Evolutionary conservation across 2,888 invertebrate genomes (phyloP).

Genomic region (Brassicogethes aeneus): DNA sequence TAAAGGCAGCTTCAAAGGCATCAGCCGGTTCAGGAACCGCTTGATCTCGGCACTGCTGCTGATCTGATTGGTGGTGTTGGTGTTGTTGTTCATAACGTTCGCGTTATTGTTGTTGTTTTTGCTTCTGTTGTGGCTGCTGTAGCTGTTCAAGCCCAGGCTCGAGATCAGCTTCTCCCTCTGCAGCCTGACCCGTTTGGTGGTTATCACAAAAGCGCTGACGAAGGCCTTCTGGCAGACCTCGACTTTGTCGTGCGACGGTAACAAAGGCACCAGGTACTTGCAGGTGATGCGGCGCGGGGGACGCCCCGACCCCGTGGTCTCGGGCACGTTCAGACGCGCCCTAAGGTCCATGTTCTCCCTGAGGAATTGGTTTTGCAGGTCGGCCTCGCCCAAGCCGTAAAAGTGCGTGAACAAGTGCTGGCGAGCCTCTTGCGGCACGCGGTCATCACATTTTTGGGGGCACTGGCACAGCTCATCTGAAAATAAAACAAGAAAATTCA

Average conservation of each 20-base stretch:
- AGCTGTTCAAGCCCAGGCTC: conserved; percentile 39
- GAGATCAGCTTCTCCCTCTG: conserved; percentile 45
- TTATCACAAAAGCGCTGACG: conserved; percentile 47
- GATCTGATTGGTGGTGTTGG: conserved; percentile 11
- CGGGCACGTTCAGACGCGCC: conserved; percentile 37
- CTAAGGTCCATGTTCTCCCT: conserved; percentile 44
- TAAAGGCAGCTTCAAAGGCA: conserved; percentile 15
- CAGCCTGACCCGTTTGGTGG: conserved; percentile 45
- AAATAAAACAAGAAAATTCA: conserved; percentile 22
- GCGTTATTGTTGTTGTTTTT: conserved; percentile 4
- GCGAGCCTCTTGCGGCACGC: conserved; percentile 40
- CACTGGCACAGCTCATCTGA: conserved; percentile 46
- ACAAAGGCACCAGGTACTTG: conserved; percentile 43
- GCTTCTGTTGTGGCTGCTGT: conserved; percentile 33
- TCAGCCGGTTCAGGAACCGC: not conserved
- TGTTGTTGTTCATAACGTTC: conserved; percentile 13
- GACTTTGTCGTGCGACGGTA: conserved; percentile 31
- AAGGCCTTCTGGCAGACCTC: conserved; percentile 49
- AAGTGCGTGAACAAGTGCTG: conserved; percentile 43
- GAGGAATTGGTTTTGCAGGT: conserved; percentile 43
- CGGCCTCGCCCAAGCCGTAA: conserved; percentile 43
- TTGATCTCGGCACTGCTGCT: conserved; percentile 5
- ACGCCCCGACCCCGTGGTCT: conserved; percentile 32
- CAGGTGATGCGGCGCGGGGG: conserved; percentile 44
- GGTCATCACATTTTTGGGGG: conserved; percentile 46